These are phyloP conservation scores for Chromoteleia sp. DNA, from an alignment of 2,888 invertebrate genomes.

Conservation along the genomic window DNA sequence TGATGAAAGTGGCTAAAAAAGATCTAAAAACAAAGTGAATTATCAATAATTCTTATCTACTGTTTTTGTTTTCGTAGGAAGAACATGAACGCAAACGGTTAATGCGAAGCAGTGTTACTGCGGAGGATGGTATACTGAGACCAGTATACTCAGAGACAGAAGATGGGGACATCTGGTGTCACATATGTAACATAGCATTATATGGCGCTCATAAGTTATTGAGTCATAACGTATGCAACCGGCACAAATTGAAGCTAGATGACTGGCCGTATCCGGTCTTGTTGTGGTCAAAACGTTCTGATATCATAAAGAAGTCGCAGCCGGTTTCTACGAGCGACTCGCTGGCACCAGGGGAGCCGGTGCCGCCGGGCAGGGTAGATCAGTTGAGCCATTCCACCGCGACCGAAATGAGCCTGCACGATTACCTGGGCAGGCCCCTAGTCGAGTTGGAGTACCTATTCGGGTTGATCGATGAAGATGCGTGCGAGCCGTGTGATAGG, in stretches of 20 bases:
- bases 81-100: slow-evolving; percentile 83
- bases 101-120: slow-evolving; percentile 83
- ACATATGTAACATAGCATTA: slow-evolving; percentile 83
- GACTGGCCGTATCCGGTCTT: slow-evolving; percentile 83
- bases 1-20: slow-evolving; percentile 43
- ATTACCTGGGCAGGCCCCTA: slow-evolving; percentile 85
- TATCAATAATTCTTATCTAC: slow-evolving; percentile 27
- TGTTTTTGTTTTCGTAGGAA: slow-evolving; percentile 78
- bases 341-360: slow-evolving; percentile 88
- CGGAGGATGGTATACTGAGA: slow-evolving; percentile 83
- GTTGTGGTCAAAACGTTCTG: slow-evolving; percentile 82
- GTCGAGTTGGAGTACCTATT: slow-evolving; percentile 93
- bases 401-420: slow-evolving; percentile 86
- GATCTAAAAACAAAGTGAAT: not conserved
- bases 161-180: slow-evolving; percentile 84
- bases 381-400: slow-evolving; percentile 85
- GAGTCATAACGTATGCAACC: slow-evolving; percentile 83
- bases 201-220: slow-evolving; percentile 83
- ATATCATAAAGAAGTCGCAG: slow-evolving; percentile 75
- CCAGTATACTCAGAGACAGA: slow-evolving; percentile 83
- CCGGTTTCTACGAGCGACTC: slow-evolving; percentile 73
- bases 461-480: slow-evolving; percentile 89
- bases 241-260: slow-evolving; percentile 83
- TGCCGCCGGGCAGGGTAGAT: slow-evolving; percentile 90
- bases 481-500: slow-evolving; percentile 90